Conservation (phyloP, 2,797 vertebrate genomes). For the Mionectes olivaceus region DNA sequence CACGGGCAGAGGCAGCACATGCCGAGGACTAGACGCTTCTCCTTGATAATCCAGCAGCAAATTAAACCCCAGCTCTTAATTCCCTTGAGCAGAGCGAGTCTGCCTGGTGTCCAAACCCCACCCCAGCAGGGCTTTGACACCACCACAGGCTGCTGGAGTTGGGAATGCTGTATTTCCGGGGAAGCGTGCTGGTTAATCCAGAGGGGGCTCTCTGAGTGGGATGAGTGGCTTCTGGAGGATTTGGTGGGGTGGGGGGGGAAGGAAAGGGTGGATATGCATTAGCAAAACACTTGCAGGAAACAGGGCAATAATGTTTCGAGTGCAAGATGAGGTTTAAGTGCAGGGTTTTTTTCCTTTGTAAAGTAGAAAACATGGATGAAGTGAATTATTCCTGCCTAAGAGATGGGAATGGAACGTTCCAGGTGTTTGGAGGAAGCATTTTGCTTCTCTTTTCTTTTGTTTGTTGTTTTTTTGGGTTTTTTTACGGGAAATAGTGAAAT, state of each 20-base stretch:
- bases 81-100: not conserved
- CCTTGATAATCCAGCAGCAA: not conserved
- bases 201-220: not conserved
- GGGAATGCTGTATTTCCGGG: not conserved
- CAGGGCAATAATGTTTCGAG: not conserved
- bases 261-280: slow-evolving; percentile 19
- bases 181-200: not conserved
- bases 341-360: not conserved
- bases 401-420: not conserved
- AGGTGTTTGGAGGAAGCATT: not conserved
- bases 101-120: not conserved
- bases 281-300: slow-evolving; percentile 45
- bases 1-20: not conserved
- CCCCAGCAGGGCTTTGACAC: not conserved
- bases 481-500: not conserved
- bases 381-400: not conserved
- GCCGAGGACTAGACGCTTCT: not conserved
- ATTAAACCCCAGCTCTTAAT: not conserved
- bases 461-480: not conserved
- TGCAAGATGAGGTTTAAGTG: slow-evolving; percentile 36
- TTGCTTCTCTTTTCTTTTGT: not conserved
- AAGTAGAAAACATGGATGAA: not conserved
- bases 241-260: not conserved
- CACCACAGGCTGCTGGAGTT: not conserved
- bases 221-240: slow-evolving; percentile 1